These are phyloP conservation scores for Rhincodon typus DNA, from an alignment of 2,797 vertebrate genomes.

Conservation along the genomic window DNA sequence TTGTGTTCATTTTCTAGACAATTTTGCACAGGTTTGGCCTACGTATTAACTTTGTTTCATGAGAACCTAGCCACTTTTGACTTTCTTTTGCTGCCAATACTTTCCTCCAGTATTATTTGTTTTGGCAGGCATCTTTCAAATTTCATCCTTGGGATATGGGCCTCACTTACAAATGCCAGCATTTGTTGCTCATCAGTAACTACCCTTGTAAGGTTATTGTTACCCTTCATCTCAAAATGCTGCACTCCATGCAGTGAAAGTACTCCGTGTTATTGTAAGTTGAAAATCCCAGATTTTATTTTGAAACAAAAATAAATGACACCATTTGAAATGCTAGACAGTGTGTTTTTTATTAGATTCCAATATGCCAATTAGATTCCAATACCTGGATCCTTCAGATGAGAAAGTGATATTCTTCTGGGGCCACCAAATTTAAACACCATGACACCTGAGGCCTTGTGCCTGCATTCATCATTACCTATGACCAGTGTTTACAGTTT, in stretches of 20 bases:
- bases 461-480: background rate
- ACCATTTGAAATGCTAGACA: background rate
- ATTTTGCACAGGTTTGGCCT: background rate
- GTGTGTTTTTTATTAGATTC: background rate
- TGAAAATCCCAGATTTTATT: too few species aligned
- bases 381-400: background rate
- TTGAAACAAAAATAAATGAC: too few species aligned
- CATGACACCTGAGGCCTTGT: background rate
- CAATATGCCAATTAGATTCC: background rate
- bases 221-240: background rate
- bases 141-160: background rate
- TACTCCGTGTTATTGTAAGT: background rate
- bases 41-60: background rate
- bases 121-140: background rate
- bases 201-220: background rate
- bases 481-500: background rate
- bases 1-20: background rate
- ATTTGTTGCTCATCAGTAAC: background rate
- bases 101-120: background rate
- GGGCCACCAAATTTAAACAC: background rate
- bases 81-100: background rate
- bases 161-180: background rate
- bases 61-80: background rate
- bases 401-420: background rate
- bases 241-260: background rate